phyloP scores from a whole-genome alignment of 2,797 vertebrate genomes.

The Phoeniculus purpureus region DNA sequence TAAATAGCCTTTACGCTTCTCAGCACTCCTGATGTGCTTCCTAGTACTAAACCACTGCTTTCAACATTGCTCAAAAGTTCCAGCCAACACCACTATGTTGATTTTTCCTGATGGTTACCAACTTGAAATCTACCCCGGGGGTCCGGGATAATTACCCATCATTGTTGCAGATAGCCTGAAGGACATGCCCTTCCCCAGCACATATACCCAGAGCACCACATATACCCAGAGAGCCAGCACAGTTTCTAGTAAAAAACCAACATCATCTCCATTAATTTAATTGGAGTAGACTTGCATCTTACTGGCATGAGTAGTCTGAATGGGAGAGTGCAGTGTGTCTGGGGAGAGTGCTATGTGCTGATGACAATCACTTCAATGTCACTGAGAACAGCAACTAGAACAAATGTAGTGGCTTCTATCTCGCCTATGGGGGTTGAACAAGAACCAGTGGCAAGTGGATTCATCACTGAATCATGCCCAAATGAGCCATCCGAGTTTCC shows the following conservation, averaged over 20 bases:
- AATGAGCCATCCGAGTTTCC: neutral
- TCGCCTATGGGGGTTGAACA: neutral
- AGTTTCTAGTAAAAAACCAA: neutral
- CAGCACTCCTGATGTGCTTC: neutral
- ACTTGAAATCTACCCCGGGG: neutral
- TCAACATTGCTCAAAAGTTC: neutral
- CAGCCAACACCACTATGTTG: neutral
- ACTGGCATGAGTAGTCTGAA: neutral
- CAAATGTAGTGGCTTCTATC: neutral
- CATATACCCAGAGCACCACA: neutral
- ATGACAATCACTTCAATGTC: neutral
- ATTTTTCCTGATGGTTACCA: neutral
- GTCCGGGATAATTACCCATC: neutral
- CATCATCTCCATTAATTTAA: neutral
- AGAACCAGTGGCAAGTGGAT: neutral
- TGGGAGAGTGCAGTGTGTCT: neutral
- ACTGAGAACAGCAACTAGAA: neutral
- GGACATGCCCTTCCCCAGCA: neutral
- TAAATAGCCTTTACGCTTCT: neutral
- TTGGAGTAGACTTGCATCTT: neutral
- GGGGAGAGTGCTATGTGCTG: neutral
- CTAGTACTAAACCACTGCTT: neutral
- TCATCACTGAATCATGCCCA: neutral
- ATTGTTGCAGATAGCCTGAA: neutral
- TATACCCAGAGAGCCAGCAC: neutral